These are phyloP conservation scores for Sturnus vulgaris DNA, from an alignment of 2,113 vertebrate species.

Conservation along the genomic window DNA sequence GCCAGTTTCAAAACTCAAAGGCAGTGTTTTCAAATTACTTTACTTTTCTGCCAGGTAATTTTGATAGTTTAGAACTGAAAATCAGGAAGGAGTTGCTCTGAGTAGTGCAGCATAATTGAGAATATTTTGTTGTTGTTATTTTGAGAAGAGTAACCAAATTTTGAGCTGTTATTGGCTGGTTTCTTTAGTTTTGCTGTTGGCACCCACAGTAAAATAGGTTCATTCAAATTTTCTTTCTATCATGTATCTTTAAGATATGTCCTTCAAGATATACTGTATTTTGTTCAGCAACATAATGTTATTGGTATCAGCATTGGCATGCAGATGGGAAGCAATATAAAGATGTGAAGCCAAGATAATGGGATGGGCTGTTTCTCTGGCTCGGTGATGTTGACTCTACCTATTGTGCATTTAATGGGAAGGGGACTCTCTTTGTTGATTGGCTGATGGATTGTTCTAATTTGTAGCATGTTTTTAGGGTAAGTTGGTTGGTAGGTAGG, in stretches of 20 bases:
- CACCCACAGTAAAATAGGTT: not conserved
- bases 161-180: not conserved
- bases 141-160: not conserved
- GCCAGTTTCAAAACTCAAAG: not conserved
- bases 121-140: not conserved
- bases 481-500: accelerated
- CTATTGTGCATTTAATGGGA: not conserved
- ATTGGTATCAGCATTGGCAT: not conserved
- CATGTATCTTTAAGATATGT: not conserved
- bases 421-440: not conserved
- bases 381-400: not conserved
- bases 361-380: not conserved
- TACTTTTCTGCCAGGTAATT: not conserved
- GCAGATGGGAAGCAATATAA: not conserved
- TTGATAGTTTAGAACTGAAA: not conserved
- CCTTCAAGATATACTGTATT: not conserved
- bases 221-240: not conserved
- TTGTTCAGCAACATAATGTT: not conserved
- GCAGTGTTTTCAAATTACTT: not conserved
- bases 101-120: not conserved
- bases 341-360: not conserved
- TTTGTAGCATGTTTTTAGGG: not conserved
- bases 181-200: not conserved
- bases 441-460: not conserved
- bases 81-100: not conserved